Conservation (phyloP, 2,797 vertebrate genomes). For the Eremophila alpestris region DNA sequence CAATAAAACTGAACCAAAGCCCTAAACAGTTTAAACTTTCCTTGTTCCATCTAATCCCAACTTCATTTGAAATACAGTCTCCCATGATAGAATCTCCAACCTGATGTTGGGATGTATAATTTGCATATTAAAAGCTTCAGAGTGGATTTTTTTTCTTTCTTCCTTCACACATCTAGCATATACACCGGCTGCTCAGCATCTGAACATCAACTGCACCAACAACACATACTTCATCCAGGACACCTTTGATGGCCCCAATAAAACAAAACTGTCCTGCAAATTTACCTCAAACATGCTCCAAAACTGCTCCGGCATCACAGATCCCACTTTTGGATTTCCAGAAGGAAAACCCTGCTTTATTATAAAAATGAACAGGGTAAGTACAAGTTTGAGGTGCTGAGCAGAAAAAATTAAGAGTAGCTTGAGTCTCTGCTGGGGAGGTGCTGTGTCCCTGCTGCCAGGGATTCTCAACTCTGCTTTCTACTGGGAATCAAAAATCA, state of each 20-base stretch:
- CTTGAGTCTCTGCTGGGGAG: accelerated
- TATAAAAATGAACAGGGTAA: slow-evolving; percentile 92
- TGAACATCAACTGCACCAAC: slow-evolving; percentile 76
- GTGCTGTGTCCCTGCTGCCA: background rate
- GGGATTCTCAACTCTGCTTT: background rate
- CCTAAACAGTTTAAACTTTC: background rate
- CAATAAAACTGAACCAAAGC: background rate
- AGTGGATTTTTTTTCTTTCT: background rate
- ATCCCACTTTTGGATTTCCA: slow-evolving; percentile 85
- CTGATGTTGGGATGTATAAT: background rate
- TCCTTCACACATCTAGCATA: slow-evolving; percentile 77
- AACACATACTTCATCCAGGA: slow-evolving; percentile 81
- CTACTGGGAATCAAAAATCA: background rate
- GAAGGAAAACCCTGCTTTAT: slow-evolving; percentile 85
- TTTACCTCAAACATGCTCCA: slow-evolving; percentile 84
- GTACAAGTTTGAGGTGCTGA: background rate
- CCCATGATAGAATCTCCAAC: background rate
- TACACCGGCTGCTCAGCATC: slow-evolving; percentile 77
- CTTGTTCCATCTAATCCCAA: background rate
- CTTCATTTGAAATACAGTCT: background rate
- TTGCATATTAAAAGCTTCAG: background rate
- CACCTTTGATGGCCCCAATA: slow-evolving; percentile 73
- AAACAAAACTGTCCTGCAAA: slow-evolving; percentile 86
- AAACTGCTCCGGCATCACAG: slow-evolving; percentile 81
- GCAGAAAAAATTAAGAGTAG: background rate